phyloP scores from a whole-genome alignment of 2,888 invertebrate genomes.

The Heliconius sara region DNA sequence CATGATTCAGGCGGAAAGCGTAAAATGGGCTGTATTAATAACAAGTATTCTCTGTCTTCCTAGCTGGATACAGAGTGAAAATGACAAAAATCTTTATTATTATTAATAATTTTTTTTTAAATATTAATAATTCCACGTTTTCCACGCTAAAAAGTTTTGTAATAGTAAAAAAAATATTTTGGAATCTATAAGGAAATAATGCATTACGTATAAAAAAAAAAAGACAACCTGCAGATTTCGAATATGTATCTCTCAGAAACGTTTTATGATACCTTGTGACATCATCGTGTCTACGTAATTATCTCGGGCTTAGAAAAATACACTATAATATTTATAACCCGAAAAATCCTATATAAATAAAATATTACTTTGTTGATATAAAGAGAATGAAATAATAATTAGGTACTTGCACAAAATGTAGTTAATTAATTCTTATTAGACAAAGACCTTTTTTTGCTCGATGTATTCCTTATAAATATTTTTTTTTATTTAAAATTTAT shows the following conservation, averaged over 20 bases:
- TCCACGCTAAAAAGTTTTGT: too few relatives aligned
- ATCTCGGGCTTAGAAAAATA: not conserved
- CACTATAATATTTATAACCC: not conserved
- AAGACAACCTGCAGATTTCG: too few relatives aligned
- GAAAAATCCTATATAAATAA: not conserved
- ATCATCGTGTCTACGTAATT: not conserved
- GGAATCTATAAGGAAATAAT: too few relatives aligned
- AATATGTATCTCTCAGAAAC: not conserved
- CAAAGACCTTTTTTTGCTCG: not conserved
- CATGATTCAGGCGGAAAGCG: not conserved
- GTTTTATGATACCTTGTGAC: too few relatives aligned
- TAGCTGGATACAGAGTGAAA: not conserved
- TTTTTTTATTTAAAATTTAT: too few relatives aligned
- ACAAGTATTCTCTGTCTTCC: not conserved
- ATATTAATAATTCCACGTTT: too few relatives aligned
- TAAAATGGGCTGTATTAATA: not conserved
- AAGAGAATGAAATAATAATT: not conserved
- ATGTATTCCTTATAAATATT: too few relatives aligned
- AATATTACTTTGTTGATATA: not conserved
- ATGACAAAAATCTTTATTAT: too few relatives aligned
- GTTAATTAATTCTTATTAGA: slow-evolving; percentile 5
- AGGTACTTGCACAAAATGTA: not conserved
- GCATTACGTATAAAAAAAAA: too few relatives aligned
- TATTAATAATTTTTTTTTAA: too few relatives aligned
- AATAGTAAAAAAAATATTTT: too few relatives aligned